These are phyloP conservation scores for Lagocephalus sceleratus DNA, from an alignment of 2,797 vertebrate species.

Conservation along the genomic window DNA sequence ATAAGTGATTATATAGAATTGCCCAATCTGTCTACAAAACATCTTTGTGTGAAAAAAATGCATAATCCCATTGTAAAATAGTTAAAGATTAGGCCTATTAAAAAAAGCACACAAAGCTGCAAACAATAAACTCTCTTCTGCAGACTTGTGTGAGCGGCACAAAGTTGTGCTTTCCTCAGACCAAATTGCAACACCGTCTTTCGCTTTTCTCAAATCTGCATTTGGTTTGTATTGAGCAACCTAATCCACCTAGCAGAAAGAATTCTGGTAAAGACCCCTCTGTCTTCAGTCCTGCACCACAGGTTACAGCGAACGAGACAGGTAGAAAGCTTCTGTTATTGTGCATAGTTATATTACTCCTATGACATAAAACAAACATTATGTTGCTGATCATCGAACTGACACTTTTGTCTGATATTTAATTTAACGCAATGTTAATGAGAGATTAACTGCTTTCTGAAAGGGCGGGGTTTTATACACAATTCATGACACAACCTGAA, in stretches of 20 bases:
- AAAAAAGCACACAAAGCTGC: constrained; percentile 11
- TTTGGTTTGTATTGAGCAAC: constrained; percentile 41
- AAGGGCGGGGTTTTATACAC: neutral
- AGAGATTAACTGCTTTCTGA: neutral
- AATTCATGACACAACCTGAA: constrained; percentile 62
- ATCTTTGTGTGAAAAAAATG: constrained; percentile 33
- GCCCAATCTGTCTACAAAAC: constrained; percentile 29
- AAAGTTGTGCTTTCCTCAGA: constrained; percentile 1
- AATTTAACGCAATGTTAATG: too few species aligned
- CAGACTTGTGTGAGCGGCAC: too few species aligned
- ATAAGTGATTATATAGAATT: constrained; percentile 31
- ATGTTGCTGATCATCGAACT: too few species aligned
- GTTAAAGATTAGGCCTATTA: constrained; percentile 34
- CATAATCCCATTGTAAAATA: constrained; percentile 47
- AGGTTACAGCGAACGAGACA: too few species aligned
- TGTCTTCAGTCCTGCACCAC: neutral
- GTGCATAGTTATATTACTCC: too few species aligned
- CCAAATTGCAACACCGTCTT: constrained; percentile 3
- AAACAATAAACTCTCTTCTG: constrained; percentile 4
- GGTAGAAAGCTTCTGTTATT: too few species aligned
- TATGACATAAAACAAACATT: too few species aligned
- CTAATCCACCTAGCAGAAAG: constrained; percentile 44
- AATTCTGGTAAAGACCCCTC: constrained; percentile 13
- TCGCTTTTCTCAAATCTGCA: constrained; percentile 41
- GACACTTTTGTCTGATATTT: too few species aligned